Base-by-base conservation (phyloP, 2,113 vertebrate genomes). In the Ammospiza caudacuta region DNA sequence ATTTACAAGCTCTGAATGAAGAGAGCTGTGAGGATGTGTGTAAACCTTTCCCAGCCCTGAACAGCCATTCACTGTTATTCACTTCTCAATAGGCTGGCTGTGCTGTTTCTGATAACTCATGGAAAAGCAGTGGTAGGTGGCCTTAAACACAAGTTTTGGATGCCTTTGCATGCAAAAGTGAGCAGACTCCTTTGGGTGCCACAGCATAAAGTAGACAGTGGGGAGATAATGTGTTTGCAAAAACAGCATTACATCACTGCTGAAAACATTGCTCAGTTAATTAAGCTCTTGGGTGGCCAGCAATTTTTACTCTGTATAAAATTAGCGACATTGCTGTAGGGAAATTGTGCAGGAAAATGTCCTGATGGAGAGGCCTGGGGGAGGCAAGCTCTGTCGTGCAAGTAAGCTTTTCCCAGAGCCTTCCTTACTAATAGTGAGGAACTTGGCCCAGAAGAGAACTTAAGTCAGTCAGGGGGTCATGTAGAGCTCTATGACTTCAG, bases 1-100 rank as follows among this genome's bases (percentile, higher is more conserved):
- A 54, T 91, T 94, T 92, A 82, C 91, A 91, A 94, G 57, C 81
- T 92, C 91, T 63, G 80, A 84, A 89, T 87, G 44, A 84, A 85
- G 49, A 66, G 72, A 59, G 66, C 64, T 83, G 35, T 69, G 68
- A 87, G 75, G 62, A 46, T 83, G 66, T 72, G 35, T 77, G 72
- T 51, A 87, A 91, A 83, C 39, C 41, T 96, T 91, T 89, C 75
- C 44, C 43, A 73, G 80, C 43, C 41, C 29, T 73, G 74, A 89
- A 61, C 64, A 91, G 44, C 81, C 59, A 22, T 63, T 91, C 63
- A 54, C 58, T 95, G 49, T 92, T 72, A 39, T 1, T 82, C 31
- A 41, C 44, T 70, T 70, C 41, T 94, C n/a, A 84, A 77, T 43
- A 74, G 78, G 52, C 35, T 89, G 57, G 14, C 89, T 87, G 31